A percentile compares a stretch with the other conserved stretches of the same genome.
phyloP scores from a whole-genome alignment of 2,113 vertebrate species.

The Pluvianellus socialis region DNA sequence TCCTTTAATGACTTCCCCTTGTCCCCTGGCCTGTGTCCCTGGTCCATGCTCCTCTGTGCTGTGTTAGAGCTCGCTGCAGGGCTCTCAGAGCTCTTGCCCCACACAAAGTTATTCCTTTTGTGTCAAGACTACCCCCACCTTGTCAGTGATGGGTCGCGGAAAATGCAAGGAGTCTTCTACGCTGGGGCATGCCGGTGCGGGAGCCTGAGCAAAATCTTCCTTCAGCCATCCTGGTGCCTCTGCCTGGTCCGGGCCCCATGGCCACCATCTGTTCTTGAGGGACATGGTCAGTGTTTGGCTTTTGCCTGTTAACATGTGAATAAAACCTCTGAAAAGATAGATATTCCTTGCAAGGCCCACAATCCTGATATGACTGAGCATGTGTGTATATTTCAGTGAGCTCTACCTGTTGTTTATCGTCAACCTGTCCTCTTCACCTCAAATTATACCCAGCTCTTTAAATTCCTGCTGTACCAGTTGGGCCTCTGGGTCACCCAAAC shows the following conservation, averaged over 20 bases:
- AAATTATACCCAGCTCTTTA: background rate
- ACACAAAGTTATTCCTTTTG: background rate
- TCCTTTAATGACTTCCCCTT: background rate
- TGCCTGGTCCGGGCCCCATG: background rate
- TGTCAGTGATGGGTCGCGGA: background rate
- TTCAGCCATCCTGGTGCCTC: background rate
- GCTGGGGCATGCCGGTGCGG: background rate
- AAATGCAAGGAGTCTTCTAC: background rate
- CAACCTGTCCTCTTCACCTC: background rate
- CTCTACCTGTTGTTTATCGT: background rate
- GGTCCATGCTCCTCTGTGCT: rapidly evolving
- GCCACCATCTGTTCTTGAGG: background rate
- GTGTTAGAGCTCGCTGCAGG: background rate
- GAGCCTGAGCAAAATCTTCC: background rate
- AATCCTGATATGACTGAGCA: background rate
- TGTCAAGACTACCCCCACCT: background rate
- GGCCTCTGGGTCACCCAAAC: background rate
- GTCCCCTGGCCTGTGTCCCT: background rate
- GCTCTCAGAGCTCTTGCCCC: background rate
- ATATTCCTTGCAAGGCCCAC: background rate
- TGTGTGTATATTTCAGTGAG: background rate
- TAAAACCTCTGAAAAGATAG: background rate
- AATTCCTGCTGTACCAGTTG: background rate
- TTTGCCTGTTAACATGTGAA: background rate
- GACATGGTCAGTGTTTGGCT: background rate